A percentile compares a stretch with the other conserved stretches of the same genome.
Conservation (phyloP, 2,113 vertebrate genomes). For the Toxotes jaculatrix region DNA sequence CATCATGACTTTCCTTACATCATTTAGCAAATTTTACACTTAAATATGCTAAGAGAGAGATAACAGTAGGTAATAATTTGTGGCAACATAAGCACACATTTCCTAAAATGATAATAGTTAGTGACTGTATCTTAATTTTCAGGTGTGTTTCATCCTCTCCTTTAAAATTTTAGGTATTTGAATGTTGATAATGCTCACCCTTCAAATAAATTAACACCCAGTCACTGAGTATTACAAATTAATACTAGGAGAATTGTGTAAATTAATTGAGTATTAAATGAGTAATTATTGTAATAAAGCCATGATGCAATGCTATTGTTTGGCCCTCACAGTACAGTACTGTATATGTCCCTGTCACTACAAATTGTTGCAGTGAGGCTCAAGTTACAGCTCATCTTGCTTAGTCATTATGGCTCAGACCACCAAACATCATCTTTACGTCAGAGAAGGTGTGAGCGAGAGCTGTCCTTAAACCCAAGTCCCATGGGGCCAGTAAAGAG, state of each 20-base stretch:
- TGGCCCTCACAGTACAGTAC: neutral
- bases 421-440: slow-evolving; percentile 1
- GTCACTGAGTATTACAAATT: neutral
- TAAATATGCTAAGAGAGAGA: neutral
- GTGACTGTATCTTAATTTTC: neutral
- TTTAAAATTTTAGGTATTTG: slow-evolving; percentile 10
- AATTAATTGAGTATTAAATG: neutral
- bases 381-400: slow-evolving; percentile 32
- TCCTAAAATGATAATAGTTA: neutral
- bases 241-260: neutral
- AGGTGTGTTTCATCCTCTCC: neutral
- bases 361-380: neutral
- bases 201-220: slow-evolving; percentile 11
- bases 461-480: slow-evolving; percentile 26
- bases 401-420: slow-evolving; percentile 31
- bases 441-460: slow-evolving; percentile 1
- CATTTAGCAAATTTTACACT: neutral
- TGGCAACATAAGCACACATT: neutral
- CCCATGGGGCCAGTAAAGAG: slow-evolving; percentile 20
- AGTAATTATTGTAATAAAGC: neutral
- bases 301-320: neutral
- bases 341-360: neutral
- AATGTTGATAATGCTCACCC: neutral
- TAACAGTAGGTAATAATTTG: neutral
- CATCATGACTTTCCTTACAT: neutral